phyloP scores from a whole-genome alignment of 2,113 vertebrate genomes.

The Rhea americana region DNA sequence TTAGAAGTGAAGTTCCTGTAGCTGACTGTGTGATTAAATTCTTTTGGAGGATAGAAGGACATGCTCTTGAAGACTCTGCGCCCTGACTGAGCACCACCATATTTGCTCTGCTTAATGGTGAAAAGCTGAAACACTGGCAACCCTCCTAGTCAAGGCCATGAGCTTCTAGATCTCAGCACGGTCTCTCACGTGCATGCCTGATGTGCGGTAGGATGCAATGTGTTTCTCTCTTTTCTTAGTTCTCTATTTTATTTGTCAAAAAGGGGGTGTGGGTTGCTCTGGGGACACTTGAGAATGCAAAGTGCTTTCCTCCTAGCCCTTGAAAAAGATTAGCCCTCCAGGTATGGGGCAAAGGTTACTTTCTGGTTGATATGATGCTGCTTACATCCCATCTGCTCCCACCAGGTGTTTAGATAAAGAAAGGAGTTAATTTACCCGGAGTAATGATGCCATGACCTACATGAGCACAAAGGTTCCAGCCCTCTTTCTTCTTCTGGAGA shows the following conservation, averaged over 20 bases:
- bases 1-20: conserved; percentile 10
- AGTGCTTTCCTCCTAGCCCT: not conserved
- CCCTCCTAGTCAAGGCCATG: not conserved
- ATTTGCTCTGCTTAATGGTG: not conserved
- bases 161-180: not conserved
- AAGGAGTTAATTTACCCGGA: not conserved
- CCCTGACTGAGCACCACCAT: not conserved
- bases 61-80: not conserved
- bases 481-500: conserved; percentile 12
- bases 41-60: conserved; percentile 23
- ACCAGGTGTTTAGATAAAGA: not conserved
- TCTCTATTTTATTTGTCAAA: conserved; percentile 11
- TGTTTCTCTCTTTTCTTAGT: not conserved
- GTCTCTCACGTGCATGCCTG: not conserved
- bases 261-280: not conserved
- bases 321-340: not conserved
- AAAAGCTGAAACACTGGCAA: not conserved
- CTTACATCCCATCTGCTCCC: not conserved
- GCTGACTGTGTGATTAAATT: not conserved
- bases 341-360: not conserved
- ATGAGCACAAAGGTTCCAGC: not conserved
- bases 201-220: not conserved
- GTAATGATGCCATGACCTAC: not conserved
- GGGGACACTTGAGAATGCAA: not conserved
- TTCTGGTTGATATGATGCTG: not conserved